A percentile compares a stretch with the other conserved stretches of the same genome.
These are phyloP conservation scores for Martes martes DNA, from an alignment of 2,113 vertebrate genomes.

Conservation along the genomic window DNA sequence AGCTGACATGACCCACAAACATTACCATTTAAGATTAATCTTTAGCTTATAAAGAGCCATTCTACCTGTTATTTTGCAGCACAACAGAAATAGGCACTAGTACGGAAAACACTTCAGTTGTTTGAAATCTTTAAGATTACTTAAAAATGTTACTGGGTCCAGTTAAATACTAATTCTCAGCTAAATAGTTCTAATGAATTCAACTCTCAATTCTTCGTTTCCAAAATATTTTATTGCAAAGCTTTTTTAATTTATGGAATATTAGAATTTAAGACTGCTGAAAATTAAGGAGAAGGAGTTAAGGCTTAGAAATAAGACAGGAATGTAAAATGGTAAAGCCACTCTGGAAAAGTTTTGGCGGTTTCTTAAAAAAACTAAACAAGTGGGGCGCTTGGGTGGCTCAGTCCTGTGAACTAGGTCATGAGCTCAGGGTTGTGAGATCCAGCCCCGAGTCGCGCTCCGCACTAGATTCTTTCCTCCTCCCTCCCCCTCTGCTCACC, in stretches of 20 bases:
- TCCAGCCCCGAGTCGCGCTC: neutral
- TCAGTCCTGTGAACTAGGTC: neutral
- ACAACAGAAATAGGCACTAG: neutral
- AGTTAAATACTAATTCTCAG: slow-evolving; percentile 35
- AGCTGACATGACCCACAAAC: neutral
- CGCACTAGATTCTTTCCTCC: neutral
- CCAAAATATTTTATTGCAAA: neutral
- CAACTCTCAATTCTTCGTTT: neutral
- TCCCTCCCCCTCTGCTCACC: neutral
- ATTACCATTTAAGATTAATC: neutral
- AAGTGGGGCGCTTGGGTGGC: neutral
- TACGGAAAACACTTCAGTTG: neutral
- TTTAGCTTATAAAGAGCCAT: slow-evolving; percentile 9
- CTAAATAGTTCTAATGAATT: slow-evolving; percentile 25
- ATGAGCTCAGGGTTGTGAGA: neutral
- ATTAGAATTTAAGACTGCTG: neutral
- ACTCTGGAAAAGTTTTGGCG: neutral
- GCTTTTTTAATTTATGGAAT: neutral
- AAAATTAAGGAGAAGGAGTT: slow-evolving; percentile 25
- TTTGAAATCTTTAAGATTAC: neutral
- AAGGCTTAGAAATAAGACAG: slow-evolving; percentile 18
- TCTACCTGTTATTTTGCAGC: neutral
- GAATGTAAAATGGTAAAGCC: neutral
- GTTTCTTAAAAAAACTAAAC: neutral
- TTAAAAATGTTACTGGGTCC: neutral